These are phyloP conservation scores for Andrena chrysosceles DNA, from an alignment of 2,888 invertebrate species.

Conservation along the genomic window DNA sequence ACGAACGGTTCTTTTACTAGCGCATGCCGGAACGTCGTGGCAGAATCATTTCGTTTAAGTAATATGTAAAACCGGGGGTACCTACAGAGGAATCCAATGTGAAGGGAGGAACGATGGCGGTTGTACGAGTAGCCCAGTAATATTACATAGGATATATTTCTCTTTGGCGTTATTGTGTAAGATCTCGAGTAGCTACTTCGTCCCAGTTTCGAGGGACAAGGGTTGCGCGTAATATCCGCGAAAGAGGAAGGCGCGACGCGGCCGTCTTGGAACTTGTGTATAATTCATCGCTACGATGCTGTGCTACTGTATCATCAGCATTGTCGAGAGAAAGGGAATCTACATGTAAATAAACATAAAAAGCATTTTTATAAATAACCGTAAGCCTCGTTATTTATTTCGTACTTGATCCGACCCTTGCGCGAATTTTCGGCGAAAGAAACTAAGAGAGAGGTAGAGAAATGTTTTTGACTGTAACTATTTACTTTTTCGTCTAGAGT, in stretches of 20 bases:
- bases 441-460: too few relatives aligned
- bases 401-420: neutral
- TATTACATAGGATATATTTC: slow-evolving; percentile 55
- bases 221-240: slow-evolving; percentile 47
- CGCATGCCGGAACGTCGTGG: slow-evolving; percentile 51
- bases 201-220: slow-evolving; percentile 72
- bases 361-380: slow-evolving; percentile 81
- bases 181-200: slow-evolving; percentile 68
- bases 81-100: slow-evolving; percentile 14
- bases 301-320: slow-evolving; percentile 78
- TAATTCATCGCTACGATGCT: slow-evolving; percentile 75
- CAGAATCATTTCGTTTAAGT: slow-evolving; percentile 47
- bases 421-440: too few relatives aligned
- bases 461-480: too few relatives aligned
- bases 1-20: slow-evolving; percentile 54
- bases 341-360: slow-evolving; percentile 83
- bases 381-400: slow-evolving; percentile 26
- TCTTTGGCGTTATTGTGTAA: slow-evolving; percentile 75
- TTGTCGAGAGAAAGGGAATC: slow-evolving; percentile 78
- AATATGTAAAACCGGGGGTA: slow-evolving; percentile 14
- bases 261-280: slow-evolving; percentile 74
- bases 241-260: slow-evolving; percentile 69
- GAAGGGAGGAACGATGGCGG: slow-evolving; percentile 12
- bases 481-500: too few relatives aligned
- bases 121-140: slow-evolving; percentile 59